Evolutionary conservation across 2,113 vertebrate genomes (phyloP).

Genomic region (Neoarius graeffei): DNA sequence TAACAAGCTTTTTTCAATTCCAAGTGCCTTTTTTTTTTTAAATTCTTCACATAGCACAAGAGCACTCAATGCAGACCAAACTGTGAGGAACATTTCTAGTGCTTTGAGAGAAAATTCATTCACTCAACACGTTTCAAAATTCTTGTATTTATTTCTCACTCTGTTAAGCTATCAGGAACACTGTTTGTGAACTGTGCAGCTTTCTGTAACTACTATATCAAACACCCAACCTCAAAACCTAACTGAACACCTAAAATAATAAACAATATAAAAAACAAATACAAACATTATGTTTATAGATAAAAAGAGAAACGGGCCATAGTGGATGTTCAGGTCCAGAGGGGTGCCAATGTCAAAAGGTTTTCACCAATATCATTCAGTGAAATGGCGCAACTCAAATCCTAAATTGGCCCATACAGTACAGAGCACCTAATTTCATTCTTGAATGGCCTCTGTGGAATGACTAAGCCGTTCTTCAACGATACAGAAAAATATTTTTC

Average conservation of each 20-base stretch:
- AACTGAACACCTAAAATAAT: not conserved
- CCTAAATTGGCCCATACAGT: not conserved
- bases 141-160: not conserved
- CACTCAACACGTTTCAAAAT: not conserved
- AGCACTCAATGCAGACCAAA: not conserved
- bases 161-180: not conserved
- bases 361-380: not conserved
- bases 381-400: not conserved
- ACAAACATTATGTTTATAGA: not conserved
- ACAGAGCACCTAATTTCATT: not conserved
- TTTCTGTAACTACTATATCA: not conserved
- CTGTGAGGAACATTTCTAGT: not conserved
- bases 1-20: conserved; percentile 17
- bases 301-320: not conserved
- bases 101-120: not conserved
- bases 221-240: not conserved
- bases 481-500: not conserved
- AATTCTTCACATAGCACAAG: not conserved
- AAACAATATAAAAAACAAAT: not conserved
- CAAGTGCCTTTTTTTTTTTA: not conserved
- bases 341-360: not conserved
- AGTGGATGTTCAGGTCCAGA: not conserved
- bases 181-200: not conserved
- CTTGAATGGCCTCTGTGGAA: not conserved
- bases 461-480: not conserved